phyloP scores from a whole-genome alignment of 1,140 invertebrate genomes.

The Aporrectodea caliginosa region DNA sequence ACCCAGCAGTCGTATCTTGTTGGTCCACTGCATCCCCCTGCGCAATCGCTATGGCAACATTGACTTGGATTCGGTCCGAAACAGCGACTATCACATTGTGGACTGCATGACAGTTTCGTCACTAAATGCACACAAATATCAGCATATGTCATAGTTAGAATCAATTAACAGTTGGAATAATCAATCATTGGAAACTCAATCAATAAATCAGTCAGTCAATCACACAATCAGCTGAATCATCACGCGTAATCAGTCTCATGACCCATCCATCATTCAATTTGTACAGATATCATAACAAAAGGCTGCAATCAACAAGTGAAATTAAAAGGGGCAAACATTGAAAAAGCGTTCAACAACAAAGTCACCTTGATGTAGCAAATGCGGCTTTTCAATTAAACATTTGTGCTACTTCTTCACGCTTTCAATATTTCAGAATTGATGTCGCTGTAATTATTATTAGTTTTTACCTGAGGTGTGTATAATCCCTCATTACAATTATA shows the following conservation, averaged over 20 bases:
- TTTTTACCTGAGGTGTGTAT: too few relatives aligned
- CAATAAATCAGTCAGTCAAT: not conserved
- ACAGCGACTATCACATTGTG: slow-evolving; percentile 88
- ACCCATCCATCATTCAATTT: too few relatives aligned
- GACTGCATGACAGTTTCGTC: slow-evolving; percentile 73
- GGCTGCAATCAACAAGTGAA: too few relatives aligned
- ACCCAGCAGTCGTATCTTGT: slow-evolving; percentile 85
- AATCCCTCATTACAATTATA: not conserved
- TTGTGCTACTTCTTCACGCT: too few relatives aligned
- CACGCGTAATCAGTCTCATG: too few relatives aligned
- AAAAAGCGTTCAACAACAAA: too few relatives aligned
- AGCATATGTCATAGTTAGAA: too few relatives aligned
- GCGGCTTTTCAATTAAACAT: too few relatives aligned
- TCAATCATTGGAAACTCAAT: not conserved
- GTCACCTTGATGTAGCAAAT: too few relatives aligned
- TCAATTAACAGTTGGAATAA: not conserved
- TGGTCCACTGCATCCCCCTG: slow-evolving; percentile 88
- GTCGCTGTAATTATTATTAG: not conserved
- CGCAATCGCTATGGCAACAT: slow-evolving; percentile 94
- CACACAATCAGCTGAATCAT: not conserved
- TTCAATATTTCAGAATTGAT: too few relatives aligned
- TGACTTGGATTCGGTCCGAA: slow-evolving; percentile 81
- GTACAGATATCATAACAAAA: too few relatives aligned
- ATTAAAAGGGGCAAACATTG: too few relatives aligned
- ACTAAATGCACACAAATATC: slow-evolving; percentile 38